Conservation (phyloP, 2,797 vertebrate species). For the Ptychobarbus kaznakovi region DNA sequence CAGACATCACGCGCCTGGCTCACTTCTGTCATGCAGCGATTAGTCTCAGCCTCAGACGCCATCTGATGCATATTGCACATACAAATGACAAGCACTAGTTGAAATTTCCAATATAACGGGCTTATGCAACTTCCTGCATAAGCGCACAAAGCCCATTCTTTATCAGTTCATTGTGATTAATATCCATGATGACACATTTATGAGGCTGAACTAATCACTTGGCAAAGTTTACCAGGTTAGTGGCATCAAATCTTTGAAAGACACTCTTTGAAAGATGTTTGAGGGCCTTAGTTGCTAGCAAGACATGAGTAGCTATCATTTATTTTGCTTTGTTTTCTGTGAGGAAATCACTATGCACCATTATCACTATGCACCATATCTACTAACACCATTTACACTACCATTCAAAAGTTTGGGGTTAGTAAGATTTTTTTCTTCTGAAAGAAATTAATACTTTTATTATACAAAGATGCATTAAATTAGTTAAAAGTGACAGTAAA, state of each 20-base stretch:
- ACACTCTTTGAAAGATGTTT: slow-evolving; percentile 23
- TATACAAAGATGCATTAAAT: neutral
- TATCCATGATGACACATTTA: neutral
- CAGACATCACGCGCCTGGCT: slow-evolving; percentile 84
- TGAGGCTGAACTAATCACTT: slow-evolving; percentile 37
- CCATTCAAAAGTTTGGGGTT: neutral
- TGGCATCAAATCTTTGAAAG: slow-evolving; percentile 31
- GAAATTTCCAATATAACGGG: neutral
- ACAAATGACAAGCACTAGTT: neutral
- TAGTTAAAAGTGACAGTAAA: no score
- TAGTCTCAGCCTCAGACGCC: slow-evolving; percentile 47
- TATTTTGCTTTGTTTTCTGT: neutral
- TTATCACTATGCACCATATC: neutral
- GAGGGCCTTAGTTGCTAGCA: neutral
- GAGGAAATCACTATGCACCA: neutral
- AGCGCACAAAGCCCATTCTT: neutral
- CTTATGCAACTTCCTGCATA: neutral
- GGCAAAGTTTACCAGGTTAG: slow-evolving; percentile 25
- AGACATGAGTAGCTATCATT: neutral
- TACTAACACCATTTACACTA: neutral
- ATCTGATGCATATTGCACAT: neutral
- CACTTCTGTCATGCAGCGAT: slow-evolving; percentile 61
- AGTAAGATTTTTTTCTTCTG: neutral
- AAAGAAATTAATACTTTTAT: neutral
- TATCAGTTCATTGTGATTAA: neutral